phyloP scores from a whole-genome alignment of 2,888 invertebrate genomes.

The Dione vanillae region DNA sequence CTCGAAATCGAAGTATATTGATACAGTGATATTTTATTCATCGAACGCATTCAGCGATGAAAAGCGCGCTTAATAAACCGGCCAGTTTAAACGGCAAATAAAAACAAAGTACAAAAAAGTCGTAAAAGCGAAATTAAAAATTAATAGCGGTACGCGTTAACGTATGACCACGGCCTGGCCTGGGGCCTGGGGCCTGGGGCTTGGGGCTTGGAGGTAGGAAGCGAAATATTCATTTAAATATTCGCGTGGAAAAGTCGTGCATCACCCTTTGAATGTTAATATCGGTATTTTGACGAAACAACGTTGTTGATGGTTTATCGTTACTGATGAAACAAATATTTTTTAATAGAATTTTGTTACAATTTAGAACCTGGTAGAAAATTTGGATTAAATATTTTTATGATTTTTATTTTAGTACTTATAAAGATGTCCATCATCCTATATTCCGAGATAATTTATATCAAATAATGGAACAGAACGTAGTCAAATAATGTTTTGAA shows the following conservation, averaged over 20 bases:
- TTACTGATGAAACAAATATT: not conserved
- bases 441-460: too few relatives aligned
- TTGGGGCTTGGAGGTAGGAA: conserved; percentile 16
- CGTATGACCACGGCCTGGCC: conserved; percentile 50
- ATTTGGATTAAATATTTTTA: too few relatives aligned
- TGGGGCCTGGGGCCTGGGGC: conserved; percentile 33
- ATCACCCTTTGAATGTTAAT: conserved; percentile 46
- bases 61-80: conserved; percentile 41
- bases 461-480: too few relatives aligned
- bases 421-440: too few relatives aligned
- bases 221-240: conserved; percentile 49
- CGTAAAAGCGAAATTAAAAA: conserved; percentile 65
- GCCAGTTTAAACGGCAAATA: conserved; percentile 40
- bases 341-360: too few relatives aligned
- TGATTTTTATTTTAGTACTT: too few relatives aligned
- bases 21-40: conserved; percentile 34
- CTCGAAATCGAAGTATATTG: conserved; percentile 25
- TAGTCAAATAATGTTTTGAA: too few relatives aligned
- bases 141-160: conserved; percentile 56
- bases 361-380: too few relatives aligned
- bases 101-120: conserved; percentile 50
- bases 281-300: conserved; percentile 34
- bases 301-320: conserved; percentile 21
- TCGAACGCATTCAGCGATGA: conserved; percentile 37
- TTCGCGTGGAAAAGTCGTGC: conserved; percentile 34